Evolutionary conservation across 1,140 invertebrate genomes (phyloP), one percentile per base, ranked within the genome.

Genomic region (Gyrodactylus salaris): DNA sequence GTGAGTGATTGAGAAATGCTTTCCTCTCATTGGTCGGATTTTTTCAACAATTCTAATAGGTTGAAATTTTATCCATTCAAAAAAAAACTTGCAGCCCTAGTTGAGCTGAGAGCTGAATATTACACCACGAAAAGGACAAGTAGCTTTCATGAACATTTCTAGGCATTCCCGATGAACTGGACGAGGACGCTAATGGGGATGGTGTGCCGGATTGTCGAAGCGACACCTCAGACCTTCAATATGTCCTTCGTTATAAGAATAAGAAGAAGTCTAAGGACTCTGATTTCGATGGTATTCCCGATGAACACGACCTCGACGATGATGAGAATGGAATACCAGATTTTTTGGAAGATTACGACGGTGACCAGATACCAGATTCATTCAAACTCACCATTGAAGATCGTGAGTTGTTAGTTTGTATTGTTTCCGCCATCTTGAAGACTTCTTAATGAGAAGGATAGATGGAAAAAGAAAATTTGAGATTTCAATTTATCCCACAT

Each of bases 111-210:
- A n/a, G n/a, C n/a, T n/a, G n/a, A n/a, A n/a, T n/a, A n/a, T n/a
- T n/a, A n/a, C n/a, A n/a, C n/a, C n/a, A n/a, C n/a, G n/a, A n/a
- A n/a, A n/a, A n/a, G n/a, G n/a, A n/a, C n/a, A n/a, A n/a, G 34
- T 54, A 54, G 16, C 21, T 19, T 21, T 54, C 16, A 54, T 54
- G 34, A 54, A 54, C 21, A 54, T 54, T 22, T 69, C 1, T 71
- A 71, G 75, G 73, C 1, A 75, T 75, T 68, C 74, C 70, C 0
- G 74, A 75, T 23, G 27, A 0, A 22, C 25, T 27, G 1, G 54
- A 74, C 68, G n/a, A 26, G 20, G 75, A 75, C 54, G 74, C 74
- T 24, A 77, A 78, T 75, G 76, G 75, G 23, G 77, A 77, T 74
- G 75, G 76, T 25, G 75, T 77, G n/a, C 75, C 76, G 0, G 76